Percentiles rank a stretch among this genome's conserved stretches.
Evolutionary conservation across 2,113 vertebrate species (phyloP).

Genomic region (Siniperca knerii): DNA sequence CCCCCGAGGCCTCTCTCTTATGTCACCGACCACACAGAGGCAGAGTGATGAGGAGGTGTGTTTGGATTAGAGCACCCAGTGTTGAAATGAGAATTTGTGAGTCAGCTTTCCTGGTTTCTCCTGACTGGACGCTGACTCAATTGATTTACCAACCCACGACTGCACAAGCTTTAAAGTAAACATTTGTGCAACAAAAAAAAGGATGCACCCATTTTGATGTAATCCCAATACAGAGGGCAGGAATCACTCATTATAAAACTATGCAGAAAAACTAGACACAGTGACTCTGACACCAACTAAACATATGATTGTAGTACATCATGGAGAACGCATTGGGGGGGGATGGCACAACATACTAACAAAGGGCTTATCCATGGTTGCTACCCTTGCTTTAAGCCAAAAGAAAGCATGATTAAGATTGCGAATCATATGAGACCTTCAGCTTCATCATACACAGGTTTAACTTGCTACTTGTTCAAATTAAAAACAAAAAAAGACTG

Average conservation of each 20-base stretch:
- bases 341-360: slow-evolving; percentile 22
- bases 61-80: slow-evolving; percentile 52
- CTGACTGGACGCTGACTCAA: not conserved
- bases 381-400: slow-evolving; percentile 8
- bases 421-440: slow-evolving; percentile 23
- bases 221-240: not conserved
- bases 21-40: slow-evolving; percentile 10
- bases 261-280: slow-evolving; percentile 2
- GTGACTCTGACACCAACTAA: slow-evolving; percentile 23
- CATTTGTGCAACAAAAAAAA: not conserved
- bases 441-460: slow-evolving; percentile 20
- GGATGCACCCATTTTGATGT: not conserved
- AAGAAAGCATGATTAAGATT: slow-evolving; percentile 11
- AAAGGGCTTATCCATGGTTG: not conserved
- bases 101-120: slow-evolving; percentile 28
- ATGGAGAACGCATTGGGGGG: not conserved
- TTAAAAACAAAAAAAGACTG: not conserved
- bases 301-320: slow-evolving; percentile 25
- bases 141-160: not conserved
- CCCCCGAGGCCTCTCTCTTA: slow-evolving; percentile 10
- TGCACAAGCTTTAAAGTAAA: slow-evolving; percentile 41
- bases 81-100: slow-evolving; percentile 34
- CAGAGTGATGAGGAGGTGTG: slow-evolving; percentile 26
- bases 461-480: slow-evolving; percentile 1
- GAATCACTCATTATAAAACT: not conserved